Base-by-base conservation (phyloP, 1,140 invertebrate species). In the Drosophila rufa region DNA sequence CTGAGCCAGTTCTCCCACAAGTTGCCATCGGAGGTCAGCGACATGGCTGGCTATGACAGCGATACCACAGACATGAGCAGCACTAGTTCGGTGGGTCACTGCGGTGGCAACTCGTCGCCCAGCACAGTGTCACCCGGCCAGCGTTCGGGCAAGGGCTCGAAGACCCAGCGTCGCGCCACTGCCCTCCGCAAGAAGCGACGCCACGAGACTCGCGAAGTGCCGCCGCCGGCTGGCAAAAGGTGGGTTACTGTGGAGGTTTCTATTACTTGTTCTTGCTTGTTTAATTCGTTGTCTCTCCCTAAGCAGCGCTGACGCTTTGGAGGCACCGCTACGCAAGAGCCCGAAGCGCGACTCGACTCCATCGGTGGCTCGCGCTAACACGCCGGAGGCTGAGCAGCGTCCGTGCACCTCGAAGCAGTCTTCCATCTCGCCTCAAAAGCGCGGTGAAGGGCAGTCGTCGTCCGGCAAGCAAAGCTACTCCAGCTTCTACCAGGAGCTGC, bases 61-160 rank as follows among this genome's bases (percentile, higher is more conserved):
- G 92, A 92, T 78, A 92, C 92, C 25, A 92, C 92, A 0, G 92
- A 92, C 22, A 87, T 92, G 80, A 92, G 92, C 47, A 92, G 92
- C 75, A 92, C 92, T n/a, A 92, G 92, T 47, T 92, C 92, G 7
- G 80, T 81, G 30, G 84, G 92, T 14, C 79, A 87, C 27, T 75
- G 77, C 53, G 80, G 76, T 5, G 82, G 84, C 0, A 82, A 66
- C 25, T 71, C 65, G 1, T 90, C 90, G 14, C 84, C 90, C 1
- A 87, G 77, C 15, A 71, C 85, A 36, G 71, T 68, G 3, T 33
- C 60, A 22, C 5, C 4, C 15, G 53, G 48, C 8, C 66, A 91
- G 25, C 82, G 86, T 9, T 36, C 76, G 22, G 60, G 56, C 50
- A 92, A 91, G 58, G 58, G 67, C 53, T 38, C 61, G 33, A 76